Evolutionary conservation across 2,797 vertebrate genomes (phyloP).

Genomic region (Mus minutoides): DNA sequence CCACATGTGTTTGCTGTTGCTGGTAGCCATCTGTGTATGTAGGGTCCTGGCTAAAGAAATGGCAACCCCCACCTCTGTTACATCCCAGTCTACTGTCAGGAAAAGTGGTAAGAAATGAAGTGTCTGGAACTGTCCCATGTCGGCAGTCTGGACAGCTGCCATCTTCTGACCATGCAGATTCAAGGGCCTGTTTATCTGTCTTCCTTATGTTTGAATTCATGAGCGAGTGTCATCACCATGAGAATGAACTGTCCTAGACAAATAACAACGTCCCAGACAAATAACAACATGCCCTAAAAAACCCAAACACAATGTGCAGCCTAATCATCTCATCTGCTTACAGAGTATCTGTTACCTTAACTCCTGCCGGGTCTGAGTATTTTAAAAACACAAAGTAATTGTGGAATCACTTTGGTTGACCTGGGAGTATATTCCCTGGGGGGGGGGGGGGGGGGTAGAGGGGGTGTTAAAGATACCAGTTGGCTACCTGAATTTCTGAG

Average conservation of each 20-base stretch:
- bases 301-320: not conserved
- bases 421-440: constrained; percentile 15
- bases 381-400: not conserved
- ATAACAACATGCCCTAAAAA: not conserved
- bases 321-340: not conserved
- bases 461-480: constrained; percentile 25
- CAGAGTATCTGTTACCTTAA: constrained; percentile 23
- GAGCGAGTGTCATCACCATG: not conserved
- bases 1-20: not conserved
- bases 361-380: not conserved
- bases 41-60: constrained; percentile 37
- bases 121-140: not conserved
- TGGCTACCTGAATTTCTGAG: constrained; percentile 36
- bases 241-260: not conserved
- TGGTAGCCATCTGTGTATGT: not conserved
- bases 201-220: not conserved
- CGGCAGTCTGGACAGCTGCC: not conserved
- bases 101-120: not conserved
- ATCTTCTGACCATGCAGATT: not conserved
- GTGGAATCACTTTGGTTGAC: not conserved
- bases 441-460: too few relatives aligned
- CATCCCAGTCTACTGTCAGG: not conserved
- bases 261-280: not conserved
- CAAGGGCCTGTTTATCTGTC: not conserved
- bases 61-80: not conserved